Percentiles rank a stretch among this genome's conserved stretches.
Evolutionary conservation across 2,888 invertebrate species (phyloP).

Genomic region (Trissonchulus latispiculum): DNA sequence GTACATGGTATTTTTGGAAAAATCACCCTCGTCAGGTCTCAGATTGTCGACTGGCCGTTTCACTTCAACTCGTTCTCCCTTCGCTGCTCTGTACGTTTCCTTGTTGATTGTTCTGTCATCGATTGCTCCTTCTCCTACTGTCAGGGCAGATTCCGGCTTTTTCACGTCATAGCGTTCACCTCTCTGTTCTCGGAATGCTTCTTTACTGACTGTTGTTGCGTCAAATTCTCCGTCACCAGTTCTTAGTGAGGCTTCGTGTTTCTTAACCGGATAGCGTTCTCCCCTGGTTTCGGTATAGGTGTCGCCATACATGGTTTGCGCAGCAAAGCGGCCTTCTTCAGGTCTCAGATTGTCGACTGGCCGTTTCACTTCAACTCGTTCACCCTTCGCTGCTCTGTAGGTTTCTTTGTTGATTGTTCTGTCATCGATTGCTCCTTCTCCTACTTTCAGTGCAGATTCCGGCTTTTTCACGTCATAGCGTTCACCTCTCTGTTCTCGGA

Average conservation of each 20-base stretch:
- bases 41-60: neutral
- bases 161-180: conserved; percentile 3
- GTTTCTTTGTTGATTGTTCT: conserved; percentile 2
- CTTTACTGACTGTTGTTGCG: neutral
- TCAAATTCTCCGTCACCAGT: no score
- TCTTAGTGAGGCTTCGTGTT: no score
- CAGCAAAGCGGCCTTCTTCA: neutral
- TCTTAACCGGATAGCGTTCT: neutral
- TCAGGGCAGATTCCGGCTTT: neutral
- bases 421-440: conserved; percentile 4
- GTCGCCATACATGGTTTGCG: neutral
- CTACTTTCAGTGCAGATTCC: neutral
- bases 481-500: neutral
- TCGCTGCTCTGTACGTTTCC: conserved; percentile 1
- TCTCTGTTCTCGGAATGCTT: neutral
- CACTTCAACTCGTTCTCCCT: neutral
- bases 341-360: neutral
- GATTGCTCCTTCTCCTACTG: neutral
- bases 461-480: neutral
- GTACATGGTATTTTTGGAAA: neutral
- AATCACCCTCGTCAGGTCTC: neutral
- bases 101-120: neutral
- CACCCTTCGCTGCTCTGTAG: neutral
- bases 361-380: neutral
- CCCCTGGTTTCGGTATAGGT: neutral